A percentile compares a stretch with the other conserved stretches of the same genome.
phyloP scores from a whole-genome alignment of 2,797 vertebrate genomes.

The Coendou prehensilis region DNA sequence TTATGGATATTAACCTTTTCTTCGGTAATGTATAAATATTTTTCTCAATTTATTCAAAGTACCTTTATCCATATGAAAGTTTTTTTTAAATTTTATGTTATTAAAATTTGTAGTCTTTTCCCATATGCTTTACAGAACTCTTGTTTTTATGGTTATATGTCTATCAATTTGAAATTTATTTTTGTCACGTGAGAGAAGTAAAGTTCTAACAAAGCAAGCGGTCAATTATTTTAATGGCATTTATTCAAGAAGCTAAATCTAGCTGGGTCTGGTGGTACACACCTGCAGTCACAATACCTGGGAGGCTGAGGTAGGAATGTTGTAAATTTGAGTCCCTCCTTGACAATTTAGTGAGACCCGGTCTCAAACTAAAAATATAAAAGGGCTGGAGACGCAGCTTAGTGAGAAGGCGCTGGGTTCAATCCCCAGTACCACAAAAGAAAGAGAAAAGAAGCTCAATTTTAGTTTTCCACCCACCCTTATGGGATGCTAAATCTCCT shows the following conservation, averaged over 20 bases:
- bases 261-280: not conserved
- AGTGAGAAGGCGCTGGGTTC: not conserved
- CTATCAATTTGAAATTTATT: slow-evolving; percentile 7
- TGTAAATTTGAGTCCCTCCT: not conserved
- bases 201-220: not conserved
- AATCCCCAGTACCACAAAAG: not conserved
- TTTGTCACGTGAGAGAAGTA: not conserved
- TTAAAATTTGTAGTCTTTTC: not conserved
- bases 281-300: not conserved
- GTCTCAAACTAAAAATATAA: not conserved
- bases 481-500: not conserved
- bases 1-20: not conserved
- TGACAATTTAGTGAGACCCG: not conserved
- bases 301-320: not conserved
- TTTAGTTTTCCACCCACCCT: not conserved
- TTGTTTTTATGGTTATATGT: not conserved
- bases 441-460: not conserved
- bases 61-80: not conserved
- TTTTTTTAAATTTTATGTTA: not conserved
- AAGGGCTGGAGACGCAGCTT: not conserved
- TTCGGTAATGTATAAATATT: not conserved
- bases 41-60: slow-evolving; percentile 1
- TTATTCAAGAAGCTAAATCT: not conserved
- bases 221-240: not conserved
- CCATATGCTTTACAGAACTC: not conserved